Evolutionary conservation across 2,113 vertebrate genomes (phyloP), one percentile per base, ranked within the genome.

Genomic region (Dunckerocampus dactyliophorus): DNA sequence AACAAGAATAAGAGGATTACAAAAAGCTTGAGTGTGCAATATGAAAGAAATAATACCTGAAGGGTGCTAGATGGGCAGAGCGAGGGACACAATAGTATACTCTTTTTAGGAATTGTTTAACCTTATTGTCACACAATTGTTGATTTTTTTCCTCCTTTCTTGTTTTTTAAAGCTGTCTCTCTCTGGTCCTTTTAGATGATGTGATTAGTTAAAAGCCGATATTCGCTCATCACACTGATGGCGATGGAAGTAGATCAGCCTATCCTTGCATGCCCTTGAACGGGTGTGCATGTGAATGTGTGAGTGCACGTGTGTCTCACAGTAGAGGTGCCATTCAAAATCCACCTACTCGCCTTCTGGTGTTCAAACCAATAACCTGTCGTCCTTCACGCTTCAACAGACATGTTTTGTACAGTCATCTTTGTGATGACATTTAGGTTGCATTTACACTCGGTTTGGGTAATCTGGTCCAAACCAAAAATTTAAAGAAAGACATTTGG

Each of bases 1-100:
- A 76, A 82, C 85, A 82, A 62, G 74, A 71, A 58, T 82, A 87
- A 87, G 82, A 65, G 37, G 85, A 87, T 87, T 87, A 84, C 54
- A 77, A 84, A 82, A 74, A 77, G 67, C 72, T 80, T 77, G 76
- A 82, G 80, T 82, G 70, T 72, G 80, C 76, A 84, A 70, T 71
- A 66, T 74, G 71, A 68, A 64, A 66, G 68, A 67, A 76, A 84
- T 85, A 80, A 80, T 75, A 75, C 66, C 53, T 65, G 67, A 59
- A 59, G 73, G 47, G 69, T 19, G 67, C n/a, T 11, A 4, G 59
- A 34, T 24, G 53, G 60, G 59, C 45, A 45, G 3, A 68, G 37
- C 80, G 70, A 67, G 61, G 63, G 71, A 76, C 71, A 73, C 48
- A 65, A 59, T 68, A 31, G 49, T 57, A 78, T 62, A 79, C 58